Evolutionary conservation across 2,888 invertebrate species (phyloP), one percentile per base, ranked within the genome.

Genomic region (Hylaea fasciaria): DNA sequence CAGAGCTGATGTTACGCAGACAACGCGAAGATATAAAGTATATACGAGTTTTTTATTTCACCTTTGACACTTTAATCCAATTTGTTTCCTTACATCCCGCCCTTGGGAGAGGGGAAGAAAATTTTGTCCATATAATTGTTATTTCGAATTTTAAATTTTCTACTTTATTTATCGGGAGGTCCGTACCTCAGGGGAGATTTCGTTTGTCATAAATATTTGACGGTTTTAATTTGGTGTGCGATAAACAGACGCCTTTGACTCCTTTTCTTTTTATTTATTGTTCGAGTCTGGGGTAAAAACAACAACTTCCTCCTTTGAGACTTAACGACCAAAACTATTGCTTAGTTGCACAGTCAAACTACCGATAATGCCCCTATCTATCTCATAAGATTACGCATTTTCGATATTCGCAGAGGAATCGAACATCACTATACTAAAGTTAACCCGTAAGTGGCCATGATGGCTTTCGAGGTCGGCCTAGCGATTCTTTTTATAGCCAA

Each of bases 21-120:
- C 85, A 80, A 82, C 73, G 82, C 80, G 70, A 72, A 84, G 78
- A 86, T 83, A 85, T 83, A 83, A 83, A 86, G 80, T 84, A 85
- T 85, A 83, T 78, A 67, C 82, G 76, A 77, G 72, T 89, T 91
- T 91, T 91, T 91, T 91, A 90, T 91, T 88, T 89, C 86, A 91
- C 89, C 91, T 92, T 91, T 92, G 91, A 91, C 91, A 91, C 82
- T 91, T 90, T 91, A 91, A 92, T 92, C 91, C 88, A 91, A 91
- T 92, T 92, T 91, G 89, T 89, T 91, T 88, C 80, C 85, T 87
- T 86, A 80, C 82, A 89, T 86, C 73, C 78, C 76, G 74, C 92
- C 87, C 91, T 68, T 67, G 91, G 89, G 92, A 91, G 73, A 68
- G 86, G 89, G 90, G 86, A 83, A 83, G 81, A 84, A 70, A 82